Percentiles rank a stretch among this genome's conserved stretches.
Evolutionary conservation across 2,797 vertebrate species (phyloP).

Genomic region (Columba guinea): DNA sequence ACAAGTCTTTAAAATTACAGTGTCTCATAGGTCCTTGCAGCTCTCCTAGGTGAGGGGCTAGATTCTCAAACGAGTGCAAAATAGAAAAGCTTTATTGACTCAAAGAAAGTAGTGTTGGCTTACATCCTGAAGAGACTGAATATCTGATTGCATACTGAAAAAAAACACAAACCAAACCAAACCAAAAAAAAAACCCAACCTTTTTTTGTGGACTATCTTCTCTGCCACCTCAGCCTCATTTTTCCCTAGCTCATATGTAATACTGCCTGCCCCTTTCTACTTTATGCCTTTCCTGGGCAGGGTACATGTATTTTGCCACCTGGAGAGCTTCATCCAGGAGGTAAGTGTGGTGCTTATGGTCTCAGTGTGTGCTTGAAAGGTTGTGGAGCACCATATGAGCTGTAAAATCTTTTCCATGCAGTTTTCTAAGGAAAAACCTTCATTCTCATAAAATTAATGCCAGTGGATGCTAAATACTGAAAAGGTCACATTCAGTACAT

Average conservation of each 20-base stretch:
- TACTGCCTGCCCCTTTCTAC: background rate
- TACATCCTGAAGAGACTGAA: background rate
- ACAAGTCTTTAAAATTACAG: background rate
- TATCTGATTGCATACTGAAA: background rate
- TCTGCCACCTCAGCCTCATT: background rate
- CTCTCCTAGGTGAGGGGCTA: background rate
- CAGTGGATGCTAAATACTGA: background rate
- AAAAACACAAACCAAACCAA: no score
- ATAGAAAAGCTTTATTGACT: background rate
- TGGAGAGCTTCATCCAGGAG: background rate
- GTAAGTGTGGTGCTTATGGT: background rate
- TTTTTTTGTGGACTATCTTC: background rate
- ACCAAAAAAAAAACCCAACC: no score
- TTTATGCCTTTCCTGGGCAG: background rate
- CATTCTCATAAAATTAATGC: conserved; percentile 6
- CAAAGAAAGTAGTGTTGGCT: background rate
- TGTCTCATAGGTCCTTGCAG: background rate
- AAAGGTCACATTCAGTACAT: background rate
- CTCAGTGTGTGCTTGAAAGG: background rate
- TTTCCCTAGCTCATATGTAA: background rate
- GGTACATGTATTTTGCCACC: background rate
- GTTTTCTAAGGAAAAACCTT: conserved; percentile 2
- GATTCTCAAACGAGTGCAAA: background rate
- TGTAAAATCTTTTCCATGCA: background rate
- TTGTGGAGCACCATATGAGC: background rate